A percentile compares a stretch with the other conserved stretches of the same genome.
Conservation (phyloP, 2,113 vertebrate genomes). For the Tyrannus savana region DNA sequence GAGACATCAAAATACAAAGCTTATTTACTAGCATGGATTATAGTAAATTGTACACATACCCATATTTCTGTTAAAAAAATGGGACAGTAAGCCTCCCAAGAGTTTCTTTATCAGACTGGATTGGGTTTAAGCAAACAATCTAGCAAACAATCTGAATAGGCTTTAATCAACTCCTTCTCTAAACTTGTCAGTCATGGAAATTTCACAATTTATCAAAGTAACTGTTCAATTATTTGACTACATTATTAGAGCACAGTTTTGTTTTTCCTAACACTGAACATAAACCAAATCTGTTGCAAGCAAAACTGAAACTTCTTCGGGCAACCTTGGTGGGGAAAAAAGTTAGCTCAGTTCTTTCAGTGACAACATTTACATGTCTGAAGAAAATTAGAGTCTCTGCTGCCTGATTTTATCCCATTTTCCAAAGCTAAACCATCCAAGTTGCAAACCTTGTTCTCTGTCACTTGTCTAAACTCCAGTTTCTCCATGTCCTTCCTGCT, state of each 20-base stretch:
- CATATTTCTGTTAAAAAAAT: neutral
- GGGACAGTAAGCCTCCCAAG: neutral
- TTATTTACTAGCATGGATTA: neutral
- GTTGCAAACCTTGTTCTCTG: neutral
- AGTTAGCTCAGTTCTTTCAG: neutral
- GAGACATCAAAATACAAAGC: neutral
- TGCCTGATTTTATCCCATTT: neutral
- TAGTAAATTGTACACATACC: neutral
- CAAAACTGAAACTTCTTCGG: neutral
- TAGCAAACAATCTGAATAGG: neutral
- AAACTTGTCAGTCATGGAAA: neutral
- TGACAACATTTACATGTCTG: neutral
- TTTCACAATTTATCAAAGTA: neutral
- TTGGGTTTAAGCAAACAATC: neutral
- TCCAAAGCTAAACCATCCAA: neutral
- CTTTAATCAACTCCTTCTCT: neutral
- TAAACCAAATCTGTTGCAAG: neutral
- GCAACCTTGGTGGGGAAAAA: neutral
- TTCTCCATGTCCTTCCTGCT: neutral
- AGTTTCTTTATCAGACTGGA: neutral
- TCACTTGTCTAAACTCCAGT: neutral
- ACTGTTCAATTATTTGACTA: neutral
- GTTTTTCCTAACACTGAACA: neutral
- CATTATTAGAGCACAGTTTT: neutral
- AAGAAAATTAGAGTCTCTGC: neutral